These are phyloP conservation scores for Heterotilapia buettikoferi DNA, from an alignment of 2,113 vertebrate species.

Conservation along the genomic window DNA sequence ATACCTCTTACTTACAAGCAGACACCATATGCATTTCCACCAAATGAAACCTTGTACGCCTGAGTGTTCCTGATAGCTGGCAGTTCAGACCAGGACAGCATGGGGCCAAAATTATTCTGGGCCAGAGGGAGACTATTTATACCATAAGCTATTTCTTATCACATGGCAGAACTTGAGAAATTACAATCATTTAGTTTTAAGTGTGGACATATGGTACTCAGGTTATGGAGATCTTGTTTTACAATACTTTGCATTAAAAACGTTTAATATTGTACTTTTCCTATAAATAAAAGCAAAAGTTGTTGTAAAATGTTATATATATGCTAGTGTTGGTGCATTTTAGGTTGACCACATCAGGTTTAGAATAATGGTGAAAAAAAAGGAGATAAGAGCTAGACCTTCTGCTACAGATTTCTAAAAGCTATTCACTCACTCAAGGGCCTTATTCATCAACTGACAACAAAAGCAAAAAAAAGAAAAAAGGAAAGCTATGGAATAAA, in stretches of 20 bases:
- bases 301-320: not conserved
- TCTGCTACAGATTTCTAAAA: not conserved
- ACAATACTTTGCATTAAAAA: not conserved
- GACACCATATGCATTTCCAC: conserved; percentile 17
- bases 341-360: not conserved
- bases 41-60: conserved; percentile 36
- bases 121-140: conserved; percentile 48
- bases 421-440: not conserved
- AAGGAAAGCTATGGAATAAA: not conserved
- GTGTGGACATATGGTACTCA: not conserved
- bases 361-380: not conserved
- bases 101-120: conserved; percentile 19
- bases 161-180: conserved; percentile 16
- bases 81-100: conserved; percentile 41
- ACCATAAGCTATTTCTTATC: not conserved
- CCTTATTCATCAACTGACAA: not conserved
- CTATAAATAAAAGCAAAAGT: not conserved
- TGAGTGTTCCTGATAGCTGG: conserved; percentile 39
- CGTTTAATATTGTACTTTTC: not conserved
- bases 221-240: not conserved
- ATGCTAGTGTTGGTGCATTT: not conserved
- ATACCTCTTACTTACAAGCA: not conserved
- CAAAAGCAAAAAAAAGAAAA: not conserved
- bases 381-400: not conserved
- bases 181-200: conserved; percentile 13